Conservation (phyloP, 2,888 invertebrate genomes). For the Diogma glabrata region DNA sequence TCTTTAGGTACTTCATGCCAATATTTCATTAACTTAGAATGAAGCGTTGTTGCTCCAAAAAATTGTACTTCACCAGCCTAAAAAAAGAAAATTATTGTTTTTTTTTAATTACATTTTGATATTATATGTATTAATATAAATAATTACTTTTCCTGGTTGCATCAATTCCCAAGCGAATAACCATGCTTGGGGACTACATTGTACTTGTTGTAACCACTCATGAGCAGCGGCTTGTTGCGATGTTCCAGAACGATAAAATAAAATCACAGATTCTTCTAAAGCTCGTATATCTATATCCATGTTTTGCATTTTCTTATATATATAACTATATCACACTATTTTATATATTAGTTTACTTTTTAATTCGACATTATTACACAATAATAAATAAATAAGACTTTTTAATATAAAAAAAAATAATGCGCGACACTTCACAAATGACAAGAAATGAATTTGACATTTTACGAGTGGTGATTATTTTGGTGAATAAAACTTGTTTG, state of each 20-base stretch:
- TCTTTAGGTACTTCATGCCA: constrained; percentile 79
- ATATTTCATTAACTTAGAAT: constrained; percentile 75
- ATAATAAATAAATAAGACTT: too few species aligned
- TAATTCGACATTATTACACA: neutral
- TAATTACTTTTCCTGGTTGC: constrained; percentile 60
- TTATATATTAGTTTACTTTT: neutral
- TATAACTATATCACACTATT: neutral
- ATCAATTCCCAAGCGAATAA: constrained; percentile 84
- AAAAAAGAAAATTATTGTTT: constrained; percentile 21
- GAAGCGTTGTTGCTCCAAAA: constrained; percentile 83
- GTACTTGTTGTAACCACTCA: constrained; percentile 74
- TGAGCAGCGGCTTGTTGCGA: constrained; percentile 66
- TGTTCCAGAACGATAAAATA: constrained; percentile 36
- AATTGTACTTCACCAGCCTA: constrained; percentile 85
- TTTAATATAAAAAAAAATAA: too few species aligned
- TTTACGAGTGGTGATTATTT: too few species aligned
- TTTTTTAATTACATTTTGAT: constrained; percentile 10
- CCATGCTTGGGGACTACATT: constrained; percentile 83
- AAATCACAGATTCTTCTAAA: constrained; percentile 34
- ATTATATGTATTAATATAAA: neutral
- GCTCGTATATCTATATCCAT: constrained; percentile 33
- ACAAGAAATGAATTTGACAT: too few species aligned
- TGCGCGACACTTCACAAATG: too few species aligned
- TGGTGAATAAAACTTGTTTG: too few species aligned
- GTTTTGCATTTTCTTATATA: constrained; percentile 1